These are phyloP conservation scores for Saccostrea cuccullata DNA, from an alignment of 1,140 invertebrate species.

Conservation along the genomic window DNA sequence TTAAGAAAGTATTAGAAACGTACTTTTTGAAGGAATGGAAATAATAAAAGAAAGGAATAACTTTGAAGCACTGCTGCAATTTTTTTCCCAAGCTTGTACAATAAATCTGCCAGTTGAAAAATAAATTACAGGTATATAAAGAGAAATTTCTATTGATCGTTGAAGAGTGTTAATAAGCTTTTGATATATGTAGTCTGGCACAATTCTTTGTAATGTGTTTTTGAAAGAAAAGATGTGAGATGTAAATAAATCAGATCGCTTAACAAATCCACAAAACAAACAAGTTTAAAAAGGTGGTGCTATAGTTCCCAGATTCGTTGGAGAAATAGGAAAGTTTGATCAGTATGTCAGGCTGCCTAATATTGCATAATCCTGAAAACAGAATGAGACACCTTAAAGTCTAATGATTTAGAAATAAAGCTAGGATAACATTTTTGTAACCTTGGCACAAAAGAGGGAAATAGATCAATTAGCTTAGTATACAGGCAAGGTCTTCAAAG, in stretches of 20 bases:
- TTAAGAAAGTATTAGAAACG: neutral
- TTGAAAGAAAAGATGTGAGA: neutral
- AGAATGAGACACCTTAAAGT: neutral
- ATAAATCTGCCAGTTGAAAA: neutral
- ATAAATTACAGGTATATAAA: constrained; percentile 8
- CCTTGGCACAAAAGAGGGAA: neutral
- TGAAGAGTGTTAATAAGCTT: neutral
- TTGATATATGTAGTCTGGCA: neutral
- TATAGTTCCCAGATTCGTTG: neutral
- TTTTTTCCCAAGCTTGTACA: neutral
- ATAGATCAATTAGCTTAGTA: neutral
- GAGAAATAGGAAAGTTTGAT: neutral
- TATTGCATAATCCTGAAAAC: too few relatives aligned
- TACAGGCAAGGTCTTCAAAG: neutral
- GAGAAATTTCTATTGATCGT: neutral
- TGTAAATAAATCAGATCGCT: neutral
- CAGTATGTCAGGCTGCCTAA: neutral
- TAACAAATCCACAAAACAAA: too few relatives aligned
- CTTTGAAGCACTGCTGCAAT: neutral
- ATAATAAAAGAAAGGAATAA: neutral
- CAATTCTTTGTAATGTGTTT: neutral
- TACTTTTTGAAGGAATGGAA: constrained; percentile 26
- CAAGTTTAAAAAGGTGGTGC: too few relatives aligned
- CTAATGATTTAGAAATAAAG: neutral
- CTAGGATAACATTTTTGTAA: neutral